These are phyloP conservation scores for Poeciliopsis infans DNA, from an alignment of 2,797 vertebrate genomes.

Conservation along the genomic window DNA sequence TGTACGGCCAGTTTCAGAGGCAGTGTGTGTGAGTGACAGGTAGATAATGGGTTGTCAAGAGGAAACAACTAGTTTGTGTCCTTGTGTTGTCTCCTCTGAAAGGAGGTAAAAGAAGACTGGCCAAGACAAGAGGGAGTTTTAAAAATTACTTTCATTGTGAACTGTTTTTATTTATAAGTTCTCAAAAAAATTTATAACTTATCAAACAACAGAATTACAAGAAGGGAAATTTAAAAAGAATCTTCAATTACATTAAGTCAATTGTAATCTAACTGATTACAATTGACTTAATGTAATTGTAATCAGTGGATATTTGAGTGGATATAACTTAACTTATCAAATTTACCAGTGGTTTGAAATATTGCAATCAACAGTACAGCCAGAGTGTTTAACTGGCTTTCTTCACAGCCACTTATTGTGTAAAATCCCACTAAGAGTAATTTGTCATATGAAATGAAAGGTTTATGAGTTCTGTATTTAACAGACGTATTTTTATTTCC, in stretches of 20 bases:
- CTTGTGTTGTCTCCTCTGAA: conserved; percentile 72
- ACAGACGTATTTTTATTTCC: neutral
- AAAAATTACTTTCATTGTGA: conserved; percentile 56
- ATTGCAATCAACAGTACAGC: conserved; percentile 8
- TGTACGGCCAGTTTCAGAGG: conserved; percentile 23
- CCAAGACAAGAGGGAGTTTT: conserved; percentile 33
- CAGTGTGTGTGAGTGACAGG: conserved; percentile 75
- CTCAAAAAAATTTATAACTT: conserved; percentile 18
- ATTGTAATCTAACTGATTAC: neutral
- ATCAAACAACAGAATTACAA: conserved; percentile 17
- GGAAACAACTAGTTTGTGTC: conserved; percentile 79
- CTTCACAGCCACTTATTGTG: neutral
- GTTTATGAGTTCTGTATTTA: neutral
- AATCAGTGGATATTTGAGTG: neutral
- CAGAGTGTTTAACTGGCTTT: neutral
- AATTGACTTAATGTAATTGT: too few species aligned
- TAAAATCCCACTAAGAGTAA: neutral
- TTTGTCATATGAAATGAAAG: neutral
- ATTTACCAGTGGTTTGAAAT: neutral
- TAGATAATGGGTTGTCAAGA: conserved; percentile 84
- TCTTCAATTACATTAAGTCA: conserved; percentile 13
- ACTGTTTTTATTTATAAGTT: conserved; percentile 64
- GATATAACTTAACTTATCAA: neutral
- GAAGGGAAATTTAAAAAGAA: conserved; percentile 1
- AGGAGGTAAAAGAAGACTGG: conserved; percentile 50